Evolutionary conservation across 2,113 vertebrate species (phyloP), one percentile per base, ranked within the genome.

Genomic region (Dendrocopos noguchii): DNA sequence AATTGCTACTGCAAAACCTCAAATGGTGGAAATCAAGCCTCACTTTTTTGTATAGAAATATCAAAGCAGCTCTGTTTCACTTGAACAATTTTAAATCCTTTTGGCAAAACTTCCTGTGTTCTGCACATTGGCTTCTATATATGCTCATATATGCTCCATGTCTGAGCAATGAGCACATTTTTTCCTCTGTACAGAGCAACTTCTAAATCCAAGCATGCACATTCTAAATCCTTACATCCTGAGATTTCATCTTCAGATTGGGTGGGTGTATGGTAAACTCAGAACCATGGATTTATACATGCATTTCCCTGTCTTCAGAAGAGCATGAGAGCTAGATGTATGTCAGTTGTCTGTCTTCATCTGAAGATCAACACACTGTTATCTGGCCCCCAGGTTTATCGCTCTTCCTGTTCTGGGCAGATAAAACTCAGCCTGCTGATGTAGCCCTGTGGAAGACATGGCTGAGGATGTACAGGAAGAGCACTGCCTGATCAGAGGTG

Each of bases 1-100:
- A 91, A 73, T 24, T 84, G 70, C 91, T 93, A 73, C 66, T 88
- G 55, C 33, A 92, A 94, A 95, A 92, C 16, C 52, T 81, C 71
- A 89, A 33, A 63, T 55, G 14, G n/a, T 79, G 36, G 67, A 74
- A 94, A 87, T 13, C 33, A 84, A 91, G 27, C 33, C 36, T 81
- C 44, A 47, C 3, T 57, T 88, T 78, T 79, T 88, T 88, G 11
- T 29, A 67, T 2, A 31, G 59, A 59, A 89, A 70, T 93, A 90
- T 81, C 50, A 93, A 68, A 94, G 80, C 46, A 76, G 6, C 24
- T 90, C 64, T 7, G 39, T 96, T 95, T 88, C 74, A 28, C 14
- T 81, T 59, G n/a, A 92, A 71, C 28, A 33, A 6, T 57, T 94
- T 88, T 83, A 75, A 90, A 74, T 60, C 7, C 15, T 84, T 88